phyloP scores from a whole-genome alignment of 2,888 invertebrate species.

The Xanthia togata region DNA sequence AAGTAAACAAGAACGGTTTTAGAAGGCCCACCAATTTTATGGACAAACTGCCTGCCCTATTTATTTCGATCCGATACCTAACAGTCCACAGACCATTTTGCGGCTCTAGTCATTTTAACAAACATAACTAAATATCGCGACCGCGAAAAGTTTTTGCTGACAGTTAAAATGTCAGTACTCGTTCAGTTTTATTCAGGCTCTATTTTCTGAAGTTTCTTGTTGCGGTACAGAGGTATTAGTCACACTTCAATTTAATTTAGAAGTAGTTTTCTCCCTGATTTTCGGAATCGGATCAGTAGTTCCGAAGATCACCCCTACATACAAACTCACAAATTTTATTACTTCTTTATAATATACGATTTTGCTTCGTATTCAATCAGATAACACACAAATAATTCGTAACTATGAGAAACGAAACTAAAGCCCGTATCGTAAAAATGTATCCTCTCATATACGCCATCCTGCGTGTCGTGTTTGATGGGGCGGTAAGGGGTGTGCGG shows the following conservation, averaged over 20 bases:
- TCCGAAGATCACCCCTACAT: background rate
- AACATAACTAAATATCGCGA: constrained; percentile 25
- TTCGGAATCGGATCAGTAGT: background rate
- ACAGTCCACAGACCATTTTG: constrained; percentile 36
- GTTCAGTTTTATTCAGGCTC: constrained; percentile 19
- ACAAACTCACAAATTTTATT: background rate
- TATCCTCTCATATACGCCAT: constrained; percentile 58
- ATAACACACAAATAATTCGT: constrained; percentile 33
- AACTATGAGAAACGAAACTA: constrained; percentile 56
- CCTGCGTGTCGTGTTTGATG: constrained; percentile 64
- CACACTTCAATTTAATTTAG: constrained; percentile 8
- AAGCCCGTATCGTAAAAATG: constrained; percentile 61
- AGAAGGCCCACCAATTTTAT: constrained; percentile 34
- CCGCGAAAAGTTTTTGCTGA: constrained; percentile 37
- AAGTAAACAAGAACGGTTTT: constrained; percentile 41
- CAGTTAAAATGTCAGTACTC: constrained; percentile 5
- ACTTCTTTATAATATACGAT: background rate
- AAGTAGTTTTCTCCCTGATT: background rate
- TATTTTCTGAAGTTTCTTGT: constrained; percentile 30
- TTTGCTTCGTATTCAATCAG: constrained; percentile 27
- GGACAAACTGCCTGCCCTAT: constrained; percentile 21
- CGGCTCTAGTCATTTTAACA: constrained; percentile 33
- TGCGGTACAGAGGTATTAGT: constrained; percentile 5
- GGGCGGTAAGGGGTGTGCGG: constrained; percentile 65
- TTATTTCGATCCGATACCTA: constrained; percentile 53